phyloP scores from a whole-genome alignment of 2,113 vertebrate genomes.

The Hippocampus guttulatus region DNA sequence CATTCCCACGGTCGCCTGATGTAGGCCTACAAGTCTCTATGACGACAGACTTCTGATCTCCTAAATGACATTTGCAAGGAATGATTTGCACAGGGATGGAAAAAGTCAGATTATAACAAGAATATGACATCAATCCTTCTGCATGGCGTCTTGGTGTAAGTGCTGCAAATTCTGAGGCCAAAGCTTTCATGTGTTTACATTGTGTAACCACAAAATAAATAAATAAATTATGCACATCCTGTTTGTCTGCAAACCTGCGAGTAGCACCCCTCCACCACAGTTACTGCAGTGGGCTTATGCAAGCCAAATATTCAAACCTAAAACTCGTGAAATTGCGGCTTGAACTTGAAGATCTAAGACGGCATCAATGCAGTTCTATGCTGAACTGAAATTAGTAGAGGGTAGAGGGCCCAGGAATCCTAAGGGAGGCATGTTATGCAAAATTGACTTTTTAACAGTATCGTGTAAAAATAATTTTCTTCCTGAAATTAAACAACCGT shows the following conservation, averaged over 20 bases:
- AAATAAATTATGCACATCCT: constrained; percentile 44
- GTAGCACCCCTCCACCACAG: constrained; percentile 24
- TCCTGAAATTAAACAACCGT: too few relatives aligned
- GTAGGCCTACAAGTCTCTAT: not conserved
- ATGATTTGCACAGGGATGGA: not conserved
- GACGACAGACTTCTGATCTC: not conserved
- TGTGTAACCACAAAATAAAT: constrained; percentile 52
- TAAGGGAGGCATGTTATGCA: too few relatives aligned
- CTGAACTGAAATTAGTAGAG: not conserved
- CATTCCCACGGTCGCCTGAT: not conserved
- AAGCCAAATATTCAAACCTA: not conserved
- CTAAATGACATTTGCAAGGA: not conserved
- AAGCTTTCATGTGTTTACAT: constrained; percentile 33
- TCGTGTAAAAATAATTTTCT: too few relatives aligned
- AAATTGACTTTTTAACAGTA: too few relatives aligned
- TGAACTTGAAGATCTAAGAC: too few relatives aligned
- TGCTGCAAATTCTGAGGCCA: constrained; percentile 21
- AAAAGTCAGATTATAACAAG: constrained; percentile 3
- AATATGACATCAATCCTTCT: constrained; percentile 3
- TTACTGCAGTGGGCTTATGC: not conserved
- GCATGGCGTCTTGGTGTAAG: constrained; percentile 15
- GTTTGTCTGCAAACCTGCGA: constrained; percentile 54
- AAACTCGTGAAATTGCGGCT: too few relatives aligned
- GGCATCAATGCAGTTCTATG: not conserved
- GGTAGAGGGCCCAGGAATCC: not conserved